These are phyloP conservation scores for Coptodon rendalli DNA, from an alignment of 2,113 vertebrate species.

Conservation along the genomic window DNA sequence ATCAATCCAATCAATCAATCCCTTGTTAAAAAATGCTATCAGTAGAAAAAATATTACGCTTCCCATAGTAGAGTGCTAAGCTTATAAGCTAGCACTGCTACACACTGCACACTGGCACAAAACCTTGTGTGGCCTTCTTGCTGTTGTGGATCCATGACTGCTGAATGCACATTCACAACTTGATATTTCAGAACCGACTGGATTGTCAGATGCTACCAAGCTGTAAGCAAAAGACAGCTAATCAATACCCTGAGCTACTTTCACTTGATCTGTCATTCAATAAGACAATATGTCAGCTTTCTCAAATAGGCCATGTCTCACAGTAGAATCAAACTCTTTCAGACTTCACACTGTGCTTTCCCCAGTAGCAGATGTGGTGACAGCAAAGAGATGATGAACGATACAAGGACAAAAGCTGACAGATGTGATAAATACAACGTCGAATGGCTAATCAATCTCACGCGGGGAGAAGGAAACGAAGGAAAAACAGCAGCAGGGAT, in stretches of 20 bases:
- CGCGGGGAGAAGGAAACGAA: constrained; percentile 22
- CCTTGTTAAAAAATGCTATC: background rate
- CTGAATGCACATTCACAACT: background rate
- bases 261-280: constrained; percentile 15
- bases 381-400: constrained; percentile 47
- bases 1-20: background rate
- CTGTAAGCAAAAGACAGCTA: constrained; percentile 2
- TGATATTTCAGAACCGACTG: background rate
- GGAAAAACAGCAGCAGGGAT: constrained; percentile 24
- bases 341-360: constrained; percentile 10
- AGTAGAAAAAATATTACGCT: background rate
- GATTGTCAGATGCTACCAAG: background rate
- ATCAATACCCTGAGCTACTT: constrained; percentile 21
- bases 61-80: background rate
- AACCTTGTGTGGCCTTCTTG: background rate
- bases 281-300: constrained; percentile 21
- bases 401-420: constrained; percentile 45
- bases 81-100: background rate
- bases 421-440: constrained; percentile 51
- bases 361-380: constrained; percentile 30
- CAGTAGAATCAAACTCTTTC: constrained; percentile 13
- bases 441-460: constrained; percentile 60
- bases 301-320: constrained; percentile 9
- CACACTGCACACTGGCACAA: background rate
- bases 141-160: background rate